phyloP scores from a whole-genome alignment of 30 jellyfish, hydroid and myxozoan genomes.

The Aurelia coerulea region DNA sequence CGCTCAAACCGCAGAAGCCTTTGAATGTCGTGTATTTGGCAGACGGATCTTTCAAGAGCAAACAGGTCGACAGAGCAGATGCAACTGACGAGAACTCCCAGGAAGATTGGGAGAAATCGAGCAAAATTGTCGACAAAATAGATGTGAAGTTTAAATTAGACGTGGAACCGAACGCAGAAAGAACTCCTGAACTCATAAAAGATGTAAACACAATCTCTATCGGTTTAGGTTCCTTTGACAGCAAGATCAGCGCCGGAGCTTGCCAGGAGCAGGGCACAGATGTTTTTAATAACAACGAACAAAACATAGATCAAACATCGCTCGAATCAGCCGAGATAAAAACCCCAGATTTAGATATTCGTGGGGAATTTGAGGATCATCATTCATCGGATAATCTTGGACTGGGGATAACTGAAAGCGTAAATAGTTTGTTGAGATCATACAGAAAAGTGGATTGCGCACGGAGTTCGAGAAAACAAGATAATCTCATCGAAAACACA shows the following conservation, averaged over 20 bases:
- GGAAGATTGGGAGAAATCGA: background rate
- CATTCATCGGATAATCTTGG: background rate
- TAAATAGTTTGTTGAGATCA: background rate
- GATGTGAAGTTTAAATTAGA: background rate
- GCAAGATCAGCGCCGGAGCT: background rate
- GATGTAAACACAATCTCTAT: background rate
- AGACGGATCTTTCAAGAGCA: conserved; percentile 24
- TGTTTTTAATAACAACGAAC: background rate
- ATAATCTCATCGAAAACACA: background rate
- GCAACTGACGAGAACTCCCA: conserved; percentile 4
- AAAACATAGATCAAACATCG: background rate
- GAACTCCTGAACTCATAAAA: background rate
- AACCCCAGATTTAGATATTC: background rate
- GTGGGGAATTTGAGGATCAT: background rate
- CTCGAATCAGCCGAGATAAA: background rate
- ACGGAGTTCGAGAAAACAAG: background rate
- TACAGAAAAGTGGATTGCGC: background rate
- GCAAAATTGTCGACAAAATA: background rate
- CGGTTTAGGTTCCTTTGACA: background rate
- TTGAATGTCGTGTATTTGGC: conserved; percentile 52
- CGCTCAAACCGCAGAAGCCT: conserved; percentile 67
- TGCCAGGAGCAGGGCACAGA: background rate
- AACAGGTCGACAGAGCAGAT: conserved; percentile 24
- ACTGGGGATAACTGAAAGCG: conserved; percentile 1
- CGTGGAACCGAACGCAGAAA: background rate